Base-by-base conservation (phyloP, 2,888 invertebrate species). In the Eristalinus sepulchralis region DNA sequence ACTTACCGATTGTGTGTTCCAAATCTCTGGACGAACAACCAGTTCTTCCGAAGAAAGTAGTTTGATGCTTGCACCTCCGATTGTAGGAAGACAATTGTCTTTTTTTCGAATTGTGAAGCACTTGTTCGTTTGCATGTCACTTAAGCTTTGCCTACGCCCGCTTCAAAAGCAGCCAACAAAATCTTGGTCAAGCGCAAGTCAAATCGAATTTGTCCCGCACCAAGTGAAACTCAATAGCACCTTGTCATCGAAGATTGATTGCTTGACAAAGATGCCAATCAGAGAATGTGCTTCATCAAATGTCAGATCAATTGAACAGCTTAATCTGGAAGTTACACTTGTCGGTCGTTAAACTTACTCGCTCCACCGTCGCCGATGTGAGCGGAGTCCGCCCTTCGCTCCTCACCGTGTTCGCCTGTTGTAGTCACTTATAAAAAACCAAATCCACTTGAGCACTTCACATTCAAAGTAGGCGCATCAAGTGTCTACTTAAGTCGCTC, bases 401-500 rank as follows among this genome's bases (percentile, higher is more conserved):
- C 59, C 27, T 39, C 33, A 6, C 9, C 33, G 39, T 31, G 22
- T 33, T 33, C 34, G 70, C 39, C 36, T 53, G 66, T 72, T 27
- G 57, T 63, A 66, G 72, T 67, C 72, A 73, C 67, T 80, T 36
- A 57, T 33, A 53, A 71, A n/a, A 72, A 60, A 53, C 62, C 57
- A 63, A 78, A 78, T 78, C 78, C 78, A 79, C 79, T 79, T 70
- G 79, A 81, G 34, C 81, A 81, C 75, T 70, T 71, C 81, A 70
- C 39, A 31, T 27, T 64, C 75, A 67, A 82, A 75, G 83, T 77
- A 71, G 83, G 75, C 70, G 68, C 77, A 77, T 83, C 83, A 83
- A 83, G 83, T 83, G 77, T 75, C 83, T 83, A 72, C 77, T 83
- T 77, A 77, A 83, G 53, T 77, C 83, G 70, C 60, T 66, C 77